Percentiles rank a stretch among this genome's conserved stretches.
phyloP scores from a whole-genome alignment of 2,888 invertebrate genomes.

The Pollenia labialis region DNA sequence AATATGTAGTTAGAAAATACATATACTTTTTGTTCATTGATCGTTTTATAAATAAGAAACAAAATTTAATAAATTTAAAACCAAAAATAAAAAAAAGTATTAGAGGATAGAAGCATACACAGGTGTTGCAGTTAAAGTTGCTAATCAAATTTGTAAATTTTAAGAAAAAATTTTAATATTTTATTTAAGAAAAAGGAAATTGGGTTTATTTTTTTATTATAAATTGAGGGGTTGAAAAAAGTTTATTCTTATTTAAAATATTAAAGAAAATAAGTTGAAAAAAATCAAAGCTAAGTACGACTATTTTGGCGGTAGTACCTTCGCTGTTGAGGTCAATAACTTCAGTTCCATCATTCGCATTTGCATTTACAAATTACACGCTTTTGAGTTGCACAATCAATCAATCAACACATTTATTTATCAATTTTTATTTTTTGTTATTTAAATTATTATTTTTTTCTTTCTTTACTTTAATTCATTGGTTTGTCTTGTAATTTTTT shows the following conservation, averaged over 20 bases:
- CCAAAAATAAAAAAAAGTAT: neutral
- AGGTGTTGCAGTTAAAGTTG: constrained; percentile 55
- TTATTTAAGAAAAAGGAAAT: constrained; percentile 26
- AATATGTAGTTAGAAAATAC: constrained; percentile 34
- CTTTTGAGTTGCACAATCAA: constrained; percentile 54
- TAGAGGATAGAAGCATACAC: constrained; percentile 65
- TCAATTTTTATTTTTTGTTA: constrained; percentile 13
- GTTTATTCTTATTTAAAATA: constrained; percentile 20
- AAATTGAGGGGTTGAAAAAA: constrained; percentile 1
- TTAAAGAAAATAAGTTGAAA: constrained; percentile 43
- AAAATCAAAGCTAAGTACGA: constrained; percentile 36
- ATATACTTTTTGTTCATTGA: constrained; percentile 7
- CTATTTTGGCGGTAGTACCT: constrained; percentile 74
- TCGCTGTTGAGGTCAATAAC: constrained; percentile 77
- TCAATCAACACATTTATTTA: constrained; percentile 44
- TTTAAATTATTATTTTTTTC: constrained; percentile 27
- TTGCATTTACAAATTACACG: constrained; percentile 54
- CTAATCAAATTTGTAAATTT: constrained; percentile 40
- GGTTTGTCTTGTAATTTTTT: constrained; percentile 34
- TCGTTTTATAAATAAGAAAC: constrained; percentile 1
- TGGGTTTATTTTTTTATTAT: neutral
- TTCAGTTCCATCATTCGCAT: constrained; percentile 74
- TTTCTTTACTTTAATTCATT: constrained; percentile 10
- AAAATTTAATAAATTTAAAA: constrained; percentile 8
- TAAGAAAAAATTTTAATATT: constrained; percentile 20